Base-by-base conservation (phyloP, 2,113 vertebrate species). In the Mohoua ochrocephala region DNA sequence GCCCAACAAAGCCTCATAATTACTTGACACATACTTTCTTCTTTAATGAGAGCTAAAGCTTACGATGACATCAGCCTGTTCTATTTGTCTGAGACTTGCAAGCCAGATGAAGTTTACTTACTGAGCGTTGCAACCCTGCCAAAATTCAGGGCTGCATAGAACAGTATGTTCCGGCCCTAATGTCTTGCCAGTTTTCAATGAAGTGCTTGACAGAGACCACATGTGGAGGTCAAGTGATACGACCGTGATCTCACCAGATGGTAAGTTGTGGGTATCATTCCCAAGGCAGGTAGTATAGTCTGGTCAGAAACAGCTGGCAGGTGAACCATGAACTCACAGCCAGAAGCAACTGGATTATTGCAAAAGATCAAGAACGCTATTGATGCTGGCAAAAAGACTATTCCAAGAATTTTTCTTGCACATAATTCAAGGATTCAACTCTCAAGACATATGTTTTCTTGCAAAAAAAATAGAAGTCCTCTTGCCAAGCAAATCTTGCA, bases 231-330 rank as follows among this genome's bases (percentile, higher is more conserved):
- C 81, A 96, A 81, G 64, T 44, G 86, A 85, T 81, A 90, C 42
- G 54, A 70, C 87, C 59, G 33, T 74, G 79, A 91, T 87, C 81
- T 88, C 80, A 80, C 87, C 96, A 93, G 95, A 95, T 91, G 88
- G 83, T 70, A 70, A 69, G 7, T 23, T 86, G 63, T 52, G 81
- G 81, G 91, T 90, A 68, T 79, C 91, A 78, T 91, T 96, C 96
- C 95, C 91, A 87, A 65, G 88, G 87, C 83, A 92, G 95, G 92
- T 79, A 91, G 83, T 53, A 80, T 27, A 75, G 89, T 60, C 56
- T 70, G 44, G 30, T 82, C 56, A 92, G 94, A 95, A 93, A 91
- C 35, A 88, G 83, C 13, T 96, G 92, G 96, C 95, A 97, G 76
- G 76, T 90, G 76, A 64, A 84, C 79, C 64, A 63, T 6, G 57